Evolutionary conservation across 2,888 invertebrate species (phyloP), one percentile per base, ranked within the genome.

Genomic region (Ernsta delagoae): DNA sequence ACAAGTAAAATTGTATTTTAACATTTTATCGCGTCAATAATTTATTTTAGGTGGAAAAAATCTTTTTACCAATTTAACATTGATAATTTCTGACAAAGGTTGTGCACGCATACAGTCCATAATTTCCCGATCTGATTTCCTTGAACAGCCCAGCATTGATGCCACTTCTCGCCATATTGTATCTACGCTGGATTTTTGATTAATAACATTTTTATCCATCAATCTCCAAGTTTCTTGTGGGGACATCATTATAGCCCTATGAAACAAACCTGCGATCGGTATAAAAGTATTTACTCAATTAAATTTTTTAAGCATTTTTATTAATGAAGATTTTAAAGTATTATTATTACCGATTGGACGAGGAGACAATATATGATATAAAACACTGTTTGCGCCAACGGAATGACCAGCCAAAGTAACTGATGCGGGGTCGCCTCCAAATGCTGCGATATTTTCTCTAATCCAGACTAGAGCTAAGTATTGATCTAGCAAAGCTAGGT

Each of bases 401-500:
- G 96, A 96, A 85, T 98, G 97, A 0, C 98, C 98, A 78, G 97
- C 94, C 0, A 98, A 83, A 0, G 98, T 98, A n/a, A 98, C 94
- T 73, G 95, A 94, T 56, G 95, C 94, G 0, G 96, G 95, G 86
- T 98, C 96, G 4, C 98, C 98, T 34, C 97, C 97, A 83, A 98
- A 98, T 59, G 95, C 94, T 56, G 92, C 92, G 64, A 98, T 97
- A 83, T 98, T 96, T 76, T 96, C 95, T 71, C 95, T 94, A 3
- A 97, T 93, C 97, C 97, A 97, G 57, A 95, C 80, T 69, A 98
- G 87, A 0, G 97, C 97, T 84, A 97, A 88, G 78, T 96, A 95
- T 81, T 98, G 98, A 86, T 98, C 98, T 76, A 97, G 95, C 63
- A 98, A 87, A 0, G 98, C 98, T 71, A 97, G 95, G 86, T 98